These are phyloP conservation scores for Morus bassanus DNA, from an alignment of 2,797 vertebrate genomes.

Conservation along the genomic window DNA sequence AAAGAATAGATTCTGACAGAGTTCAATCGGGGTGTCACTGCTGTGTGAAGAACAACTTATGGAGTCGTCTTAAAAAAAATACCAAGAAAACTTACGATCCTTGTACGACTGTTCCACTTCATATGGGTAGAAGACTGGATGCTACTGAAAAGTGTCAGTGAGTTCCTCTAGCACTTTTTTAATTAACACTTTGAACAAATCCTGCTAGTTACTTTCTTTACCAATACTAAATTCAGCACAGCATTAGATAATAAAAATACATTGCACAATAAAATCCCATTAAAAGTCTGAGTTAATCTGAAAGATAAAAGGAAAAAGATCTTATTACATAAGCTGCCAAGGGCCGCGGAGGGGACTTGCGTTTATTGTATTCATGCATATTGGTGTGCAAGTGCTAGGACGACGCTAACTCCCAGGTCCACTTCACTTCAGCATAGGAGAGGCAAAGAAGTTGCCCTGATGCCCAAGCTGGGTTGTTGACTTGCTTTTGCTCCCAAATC, in stretches of 20 bases:
- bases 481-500: constrained; percentile 93
- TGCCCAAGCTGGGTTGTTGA: constrained; percentile 79
- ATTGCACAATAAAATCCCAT: constrained; percentile 70
- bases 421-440: constrained; percentile 88
- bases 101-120: neutral
- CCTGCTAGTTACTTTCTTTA: neutral
- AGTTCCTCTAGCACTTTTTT: neutral
- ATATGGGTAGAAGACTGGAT: neutral
- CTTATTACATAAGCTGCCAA: neutral
- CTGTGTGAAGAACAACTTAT: neutral
- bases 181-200: neutral
- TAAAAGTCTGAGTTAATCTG: constrained; percentile 62
- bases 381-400: neutral
- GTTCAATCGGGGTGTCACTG: fast-evolving
- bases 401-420: neutral
- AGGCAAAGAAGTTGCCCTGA: constrained; percentile 91
- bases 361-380: neutral
- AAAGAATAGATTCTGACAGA: neutral
- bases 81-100: neutral
- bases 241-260: constrained; percentile 54
- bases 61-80: neutral
- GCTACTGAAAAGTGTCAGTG: neutral
- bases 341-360: neutral
- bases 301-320: neutral
- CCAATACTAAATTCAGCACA: constrained; percentile 2